Evolutionary conservation across 2,113 vertebrate genomes (phyloP).

Genomic region (Lucifuga dentata): DNA sequence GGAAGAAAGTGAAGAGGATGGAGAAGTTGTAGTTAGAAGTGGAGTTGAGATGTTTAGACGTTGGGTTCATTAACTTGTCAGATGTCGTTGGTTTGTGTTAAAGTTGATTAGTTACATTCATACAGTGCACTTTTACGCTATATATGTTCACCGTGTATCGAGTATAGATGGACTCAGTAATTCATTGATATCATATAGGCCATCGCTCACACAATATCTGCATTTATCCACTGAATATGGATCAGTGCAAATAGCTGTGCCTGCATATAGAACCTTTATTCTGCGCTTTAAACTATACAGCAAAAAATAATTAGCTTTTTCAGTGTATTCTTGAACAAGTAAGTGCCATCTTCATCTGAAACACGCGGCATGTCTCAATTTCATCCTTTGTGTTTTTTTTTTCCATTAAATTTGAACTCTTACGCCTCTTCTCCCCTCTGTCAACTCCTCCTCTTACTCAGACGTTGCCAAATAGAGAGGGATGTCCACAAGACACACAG

Average conservation of each 20-base stretch:
- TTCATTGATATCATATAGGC: neutral
- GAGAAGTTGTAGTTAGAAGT: neutral
- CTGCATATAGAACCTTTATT: constrained; percentile 35
- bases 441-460: constrained; percentile 47
- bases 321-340: constrained; percentile 7
- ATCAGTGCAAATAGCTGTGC: constrained; percentile 33
- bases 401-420: constrained; percentile 21
- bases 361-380: constrained; percentile 20
- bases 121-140: constrained; percentile 1
- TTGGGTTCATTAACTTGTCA: constrained; percentile 13
- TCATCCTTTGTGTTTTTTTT: constrained; percentile 4
- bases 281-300: constrained; percentile 46
- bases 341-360: constrained; percentile 61
- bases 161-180: neutral
- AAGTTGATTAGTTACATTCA: neutral
- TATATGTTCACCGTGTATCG: no score
- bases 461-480: constrained; percentile 73
- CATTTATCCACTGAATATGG: constrained; percentile 13
- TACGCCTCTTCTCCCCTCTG: constrained; percentile 16
- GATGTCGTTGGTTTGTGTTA: constrained; percentile 4
- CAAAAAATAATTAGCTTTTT: constrained; percentile 8
- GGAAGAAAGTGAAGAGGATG: neutral
- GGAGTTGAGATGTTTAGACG: constrained; percentile 12
- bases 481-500: constrained; percentile 18
- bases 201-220: constrained; percentile 11